Base-by-base conservation (phyloP, 1,140 invertebrate species). In the Capitella teleta region DNA sequence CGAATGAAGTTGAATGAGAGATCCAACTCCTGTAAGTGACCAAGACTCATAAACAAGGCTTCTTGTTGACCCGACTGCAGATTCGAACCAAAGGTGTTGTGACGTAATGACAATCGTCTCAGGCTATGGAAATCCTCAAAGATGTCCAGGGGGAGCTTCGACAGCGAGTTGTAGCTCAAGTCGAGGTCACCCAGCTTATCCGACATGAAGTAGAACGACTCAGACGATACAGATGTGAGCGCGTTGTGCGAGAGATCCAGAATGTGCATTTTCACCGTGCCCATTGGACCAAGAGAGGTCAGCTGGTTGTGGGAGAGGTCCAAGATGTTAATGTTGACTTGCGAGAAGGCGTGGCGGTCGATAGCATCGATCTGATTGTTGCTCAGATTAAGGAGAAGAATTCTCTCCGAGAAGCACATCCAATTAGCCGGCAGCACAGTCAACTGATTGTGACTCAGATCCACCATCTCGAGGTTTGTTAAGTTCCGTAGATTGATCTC, bases 91-190 rank as follows among this genome's bases (percentile, higher is more conserved):
- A 53, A 25, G 8, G 32, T 40, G 47, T 53, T 53, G 52, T 24
- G n/a, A n/a, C 34, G 28, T 40, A 53, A 38, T 19, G 42, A 43
- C 26, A 53, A 32, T 3, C 19, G 18, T 25, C 49, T 46, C 4
- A 53, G 16, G 6, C 34, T 32, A 12, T 25, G 28, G 25, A 46
- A 42, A 14, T 42, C 49, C 3, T 38, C 18, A 24, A 53, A 49
- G 4, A 30, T 25, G 19, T 14, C 23, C 16, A 16, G 12, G 8
- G 24, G 49, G 5, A 53, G 21, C 24, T 5, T 4, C 1, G 37
- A 30, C 12, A 53, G 26, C 21, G 42, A 49, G 52, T 53, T 53
- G 46, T 53, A 25, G 47, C 52, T 49, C 36, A 53, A 25, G 30
- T 53, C 52, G 18, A 53, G 19, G 10, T 49, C 52, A 10, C 26